Conservation (phyloP, 2,888 invertebrate species). For the Neoascia interrupta region DNA sequence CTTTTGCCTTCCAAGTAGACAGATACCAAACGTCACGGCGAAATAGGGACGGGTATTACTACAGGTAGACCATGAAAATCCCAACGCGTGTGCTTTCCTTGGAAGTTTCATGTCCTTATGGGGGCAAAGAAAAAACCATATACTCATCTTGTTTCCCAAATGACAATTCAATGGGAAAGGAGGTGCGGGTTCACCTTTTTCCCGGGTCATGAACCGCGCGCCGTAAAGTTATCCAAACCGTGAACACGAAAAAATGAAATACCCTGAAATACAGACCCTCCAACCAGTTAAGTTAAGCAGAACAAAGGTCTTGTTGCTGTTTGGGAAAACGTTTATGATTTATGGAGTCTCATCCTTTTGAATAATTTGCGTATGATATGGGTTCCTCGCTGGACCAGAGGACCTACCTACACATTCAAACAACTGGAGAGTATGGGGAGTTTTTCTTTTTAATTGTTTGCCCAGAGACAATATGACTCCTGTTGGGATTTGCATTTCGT, state of each 20-base stretch:
- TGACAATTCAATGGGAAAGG: constrained; percentile 14
- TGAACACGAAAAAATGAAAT: no score
- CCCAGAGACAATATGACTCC: no score
- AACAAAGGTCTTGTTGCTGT: constrained; percentile 25
- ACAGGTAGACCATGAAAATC: no score
- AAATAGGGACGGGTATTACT: not conserved
- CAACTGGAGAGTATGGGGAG: no score
- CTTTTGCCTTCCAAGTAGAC: constrained; percentile 6
- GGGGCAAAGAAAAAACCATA: not conserved
- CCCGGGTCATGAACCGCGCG: constrained; percentile 33
- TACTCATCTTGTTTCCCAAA: not conserved
- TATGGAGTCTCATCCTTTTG: constrained; percentile 53
- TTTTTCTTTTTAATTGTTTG: no score
- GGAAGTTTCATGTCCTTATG: constrained; percentile 7
- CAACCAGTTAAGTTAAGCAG: constrained; percentile 24
- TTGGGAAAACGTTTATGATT: constrained; percentile 42
- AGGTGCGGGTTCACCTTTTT: constrained; percentile 6
- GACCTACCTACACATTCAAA: no score
- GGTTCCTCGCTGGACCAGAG: no score
- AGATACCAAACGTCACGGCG: not conserved
- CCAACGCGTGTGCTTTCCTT: not conserved
- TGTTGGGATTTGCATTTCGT: no score
- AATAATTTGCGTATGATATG: constrained; percentile 51
- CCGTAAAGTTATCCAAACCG: no score
- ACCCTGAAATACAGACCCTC: not conserved